Base-by-base conservation (phyloP, 92 coral and sea anemone species). In the Meandrina meandrites region DNA sequence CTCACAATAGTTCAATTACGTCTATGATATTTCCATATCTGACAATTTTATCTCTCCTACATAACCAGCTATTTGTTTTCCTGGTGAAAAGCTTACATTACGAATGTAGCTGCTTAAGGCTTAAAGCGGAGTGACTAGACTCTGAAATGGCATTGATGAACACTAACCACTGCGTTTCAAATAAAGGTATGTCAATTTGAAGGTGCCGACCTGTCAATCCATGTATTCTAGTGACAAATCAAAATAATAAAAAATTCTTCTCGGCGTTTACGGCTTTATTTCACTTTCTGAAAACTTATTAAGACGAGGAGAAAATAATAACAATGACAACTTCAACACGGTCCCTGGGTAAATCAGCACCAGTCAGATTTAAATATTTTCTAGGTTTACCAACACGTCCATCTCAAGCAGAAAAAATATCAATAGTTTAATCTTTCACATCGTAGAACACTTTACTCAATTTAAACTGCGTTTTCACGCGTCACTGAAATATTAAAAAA, bases 211-310 rank as follows among this genome's bases (percentile, higher is more conserved):
- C 78, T 40, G 78, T 73, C 45, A 37, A 35, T 7, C 19, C 10
- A 0, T 21, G 0, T 18, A 17, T 40, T 73, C 53, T 7, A 48
- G 53, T 48, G 12, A 24, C 5, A 73, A 73, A 13, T 27, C 28
- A 73, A 73, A 73, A 73, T 73, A 50, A 28, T 73, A 36, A 8
- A 36, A 34, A 72, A 72, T 32, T 32, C 21, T 53, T 30, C 0
- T 53, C 81, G 45, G 21, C 68, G 22, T 58, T 77, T n/a, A 35
- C n/a, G 21, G 18, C 21, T n/a, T 35, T 45, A 9, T 79, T 56
- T 12, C 35, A 34, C 34, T 79, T 79, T 34, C 83, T 79, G 71
- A 79, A 58, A 57, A 17, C 30, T 79, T 56, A 21, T n/a, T 48
- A 56, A 8, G 24, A 30, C 9, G 40, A 32, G 48, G 30, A 32